Base-by-base conservation (phyloP, 2,797 vertebrate species). In the Acanthurus tractus region DNA sequence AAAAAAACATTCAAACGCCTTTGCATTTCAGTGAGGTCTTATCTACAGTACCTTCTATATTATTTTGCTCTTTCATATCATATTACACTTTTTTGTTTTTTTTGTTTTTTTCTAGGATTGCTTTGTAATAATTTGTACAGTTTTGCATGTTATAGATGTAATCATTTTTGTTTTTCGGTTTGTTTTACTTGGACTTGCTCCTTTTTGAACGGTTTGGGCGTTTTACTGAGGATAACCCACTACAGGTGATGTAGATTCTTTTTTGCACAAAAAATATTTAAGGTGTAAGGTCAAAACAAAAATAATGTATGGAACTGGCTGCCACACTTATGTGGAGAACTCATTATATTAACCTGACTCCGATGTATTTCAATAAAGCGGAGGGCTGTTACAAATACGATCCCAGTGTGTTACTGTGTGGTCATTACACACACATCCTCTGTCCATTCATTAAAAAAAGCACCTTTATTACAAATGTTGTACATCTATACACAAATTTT, bases 51-150 rank as follows among this genome's bases (percentile, higher is more conserved):
- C 95, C 95, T 95, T 96, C 88, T 65, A 86, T 93, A 90, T 95
- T 96, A 95, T 95, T 96, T 95, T 97, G 95, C 94, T 92, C 94
- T 96, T 94, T 96, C 96, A 95, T 96, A 96, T 94, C 96, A 95
- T 95, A 91, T 88, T 96, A 96, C 95, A 94, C 94, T 94, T 95
- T 94, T 88, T 90, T 46, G 22, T 84, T 64, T 65, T 82, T 45
- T 52, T 63, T 90, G n/a, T n/a, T n/a, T 94, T 96, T 93, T 94
- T 92, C 71, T 91, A 93, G 88, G 84, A 95, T 96, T 95, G 95
- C 95, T 96, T 95, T 97, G 96, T 97, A 97, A 98, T 96, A 96
- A 97, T 97, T 95, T 98, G 97, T 98, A 98, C 97, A 97, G 97
- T 97, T 97, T 97, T 97, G 97, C 97, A 97, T 98, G 97, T 96